phyloP scores from a whole-genome alignment of 2,113 vertebrate species.

The Accipiter cooperii region DNA sequence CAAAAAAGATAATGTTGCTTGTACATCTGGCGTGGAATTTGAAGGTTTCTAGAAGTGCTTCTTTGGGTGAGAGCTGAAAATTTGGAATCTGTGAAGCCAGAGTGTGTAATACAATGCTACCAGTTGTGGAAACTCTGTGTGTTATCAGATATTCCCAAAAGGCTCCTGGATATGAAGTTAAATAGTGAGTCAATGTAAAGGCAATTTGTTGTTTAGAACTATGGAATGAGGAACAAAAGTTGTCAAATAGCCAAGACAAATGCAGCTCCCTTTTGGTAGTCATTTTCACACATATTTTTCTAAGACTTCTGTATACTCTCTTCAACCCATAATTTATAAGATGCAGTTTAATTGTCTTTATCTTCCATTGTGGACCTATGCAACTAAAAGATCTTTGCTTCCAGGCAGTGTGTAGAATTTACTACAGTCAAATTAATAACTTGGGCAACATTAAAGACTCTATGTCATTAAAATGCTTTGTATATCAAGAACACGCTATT shows the following conservation, averaged over 20 bases:
- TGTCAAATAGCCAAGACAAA: not conserved
- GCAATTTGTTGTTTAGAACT: not conserved
- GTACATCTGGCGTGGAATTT: not conserved
- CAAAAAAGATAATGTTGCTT: not conserved
- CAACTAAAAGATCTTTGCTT: not conserved
- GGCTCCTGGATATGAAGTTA: not conserved
- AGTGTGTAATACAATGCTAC: not conserved
- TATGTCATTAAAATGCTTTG: not conserved
- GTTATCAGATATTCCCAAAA: not conserved
- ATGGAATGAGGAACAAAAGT: not conserved
- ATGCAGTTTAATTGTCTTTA: not conserved
- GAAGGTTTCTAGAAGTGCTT: not conserved
- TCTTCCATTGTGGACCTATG: not conserved
- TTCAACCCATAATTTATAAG: not conserved
- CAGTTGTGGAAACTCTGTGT: not conserved
- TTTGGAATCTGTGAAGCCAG: not conserved
- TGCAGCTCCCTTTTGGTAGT: not conserved
- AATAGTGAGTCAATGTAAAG: not conserved
- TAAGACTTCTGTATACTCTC: not conserved
- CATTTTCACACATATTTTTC: not conserved
- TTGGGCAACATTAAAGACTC: not conserved
- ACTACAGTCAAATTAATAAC: not conserved
- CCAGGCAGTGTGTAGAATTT: not conserved
- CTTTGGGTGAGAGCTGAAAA: not conserved
- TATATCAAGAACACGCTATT: not conserved